phyloP scores from a whole-genome alignment of 2,797 vertebrate species.

The Lepilemur ruficaudatus region DNA sequence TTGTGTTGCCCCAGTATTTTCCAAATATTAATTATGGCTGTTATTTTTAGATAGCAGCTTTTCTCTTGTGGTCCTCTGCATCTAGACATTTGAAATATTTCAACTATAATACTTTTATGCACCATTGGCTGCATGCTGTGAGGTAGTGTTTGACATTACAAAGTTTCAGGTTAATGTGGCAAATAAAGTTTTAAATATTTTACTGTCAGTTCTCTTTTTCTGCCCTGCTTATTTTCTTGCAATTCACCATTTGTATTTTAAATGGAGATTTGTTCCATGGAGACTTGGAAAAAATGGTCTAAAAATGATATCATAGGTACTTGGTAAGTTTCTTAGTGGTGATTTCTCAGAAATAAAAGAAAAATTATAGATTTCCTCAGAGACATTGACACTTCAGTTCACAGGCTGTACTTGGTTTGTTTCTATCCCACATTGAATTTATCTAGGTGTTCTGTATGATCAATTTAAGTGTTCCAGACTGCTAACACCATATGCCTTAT shows the following conservation, averaged over 20 bases:
- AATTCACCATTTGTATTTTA: slow-evolving; percentile 40
- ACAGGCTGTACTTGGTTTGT: slow-evolving; percentile 30
- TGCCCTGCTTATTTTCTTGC: not conserved
- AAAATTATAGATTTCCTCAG: slow-evolving; percentile 51
- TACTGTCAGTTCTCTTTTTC: slow-evolving; percentile 11
- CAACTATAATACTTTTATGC: not conserved
- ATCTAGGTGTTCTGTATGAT: slow-evolving; percentile 62
- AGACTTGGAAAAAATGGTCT: slow-evolving; percentile 39
- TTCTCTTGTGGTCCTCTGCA: slow-evolving; percentile 20
- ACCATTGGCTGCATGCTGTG: not conserved
- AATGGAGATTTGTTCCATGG: not conserved
- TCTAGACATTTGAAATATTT: slow-evolving; percentile 25
- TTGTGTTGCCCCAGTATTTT: not conserved
- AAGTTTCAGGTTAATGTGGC: slow-evolving; percentile 48
- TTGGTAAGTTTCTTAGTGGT: slow-evolving; percentile 53
- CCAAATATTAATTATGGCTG: slow-evolving; percentile 6
- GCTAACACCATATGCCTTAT: slow-evolving; percentile 73
- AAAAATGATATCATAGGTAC: slow-evolving; percentile 15
- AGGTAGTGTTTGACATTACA: slow-evolving; percentile 45
- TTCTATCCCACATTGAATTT: slow-evolving; percentile 54
- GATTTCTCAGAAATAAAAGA: slow-evolving; percentile 47
- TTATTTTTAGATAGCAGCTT: slow-evolving; percentile 42
- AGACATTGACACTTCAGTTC: slow-evolving; percentile 8
- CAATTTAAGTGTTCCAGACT: slow-evolving; percentile 70
- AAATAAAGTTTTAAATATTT: slow-evolving; percentile 65